Evolutionary conservation across 2,113 vertebrate genomes (phyloP).

Genomic region (Platycercus adscitus): DNA sequence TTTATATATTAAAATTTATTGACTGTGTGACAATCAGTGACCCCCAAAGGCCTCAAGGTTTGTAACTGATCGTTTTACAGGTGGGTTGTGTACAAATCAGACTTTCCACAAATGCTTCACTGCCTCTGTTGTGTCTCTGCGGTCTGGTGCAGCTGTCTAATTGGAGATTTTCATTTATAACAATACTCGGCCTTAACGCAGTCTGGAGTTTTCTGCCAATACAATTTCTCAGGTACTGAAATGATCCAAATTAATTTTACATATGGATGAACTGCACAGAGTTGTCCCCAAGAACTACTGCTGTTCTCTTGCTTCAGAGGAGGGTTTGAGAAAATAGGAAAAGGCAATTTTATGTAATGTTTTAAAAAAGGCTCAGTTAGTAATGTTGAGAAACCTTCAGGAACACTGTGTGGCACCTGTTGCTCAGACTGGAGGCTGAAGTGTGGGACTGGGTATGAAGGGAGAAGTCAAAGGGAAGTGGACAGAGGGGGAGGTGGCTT

Average conservation of each 20-base stretch:
- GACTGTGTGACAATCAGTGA: background rate
- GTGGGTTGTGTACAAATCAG: background rate
- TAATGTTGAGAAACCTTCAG: background rate
- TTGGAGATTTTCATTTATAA: background rate
- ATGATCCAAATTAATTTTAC: background rate
- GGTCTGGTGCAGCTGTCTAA: background rate
- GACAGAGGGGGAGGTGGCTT: background rate
- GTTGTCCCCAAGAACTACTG: background rate
- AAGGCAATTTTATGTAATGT: background rate
- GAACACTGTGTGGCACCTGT: background rate
- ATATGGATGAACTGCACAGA: background rate
- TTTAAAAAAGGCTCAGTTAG: background rate
- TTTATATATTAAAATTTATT: background rate
- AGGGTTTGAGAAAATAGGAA: background rate
- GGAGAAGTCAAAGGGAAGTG: background rate
- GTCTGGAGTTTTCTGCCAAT: background rate
- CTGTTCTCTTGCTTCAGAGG: background rate
- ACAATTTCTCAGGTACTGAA: background rate
- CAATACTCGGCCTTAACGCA: fast-evolving
- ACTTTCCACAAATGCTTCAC: background rate
- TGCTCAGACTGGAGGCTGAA: background rate
- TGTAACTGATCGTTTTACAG: background rate
- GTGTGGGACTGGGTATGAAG: background rate
- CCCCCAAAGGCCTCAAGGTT: background rate
- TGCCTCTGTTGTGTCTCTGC: background rate